Conservation (phyloP, 1,140 invertebrate species). For the Drosophila oshimai region DNA sequence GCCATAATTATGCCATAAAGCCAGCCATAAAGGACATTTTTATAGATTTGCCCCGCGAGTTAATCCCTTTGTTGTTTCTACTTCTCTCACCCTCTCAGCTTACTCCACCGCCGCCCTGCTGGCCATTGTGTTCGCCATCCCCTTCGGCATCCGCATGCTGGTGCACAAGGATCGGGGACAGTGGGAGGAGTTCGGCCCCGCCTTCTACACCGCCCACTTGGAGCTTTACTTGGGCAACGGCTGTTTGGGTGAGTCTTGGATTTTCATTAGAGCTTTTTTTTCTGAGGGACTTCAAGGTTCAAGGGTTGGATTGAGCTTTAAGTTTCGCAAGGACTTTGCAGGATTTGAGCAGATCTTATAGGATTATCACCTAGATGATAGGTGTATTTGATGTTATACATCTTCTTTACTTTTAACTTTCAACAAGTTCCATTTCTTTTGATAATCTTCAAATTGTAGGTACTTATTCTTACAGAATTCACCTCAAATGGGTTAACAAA, state of each 20-base stretch:
- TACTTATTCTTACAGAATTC: too few relatives aligned
- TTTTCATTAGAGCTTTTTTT: background rate
- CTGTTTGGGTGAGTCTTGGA: slow-evolving; percentile 85
- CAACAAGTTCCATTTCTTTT: too few relatives aligned
- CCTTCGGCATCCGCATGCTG: slow-evolving; percentile 88
- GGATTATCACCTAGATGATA: too few relatives aligned
- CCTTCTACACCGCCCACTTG: slow-evolving; percentile 89
- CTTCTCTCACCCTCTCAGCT: slow-evolving; percentile 83
- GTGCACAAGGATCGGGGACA: slow-evolving; percentile 86
- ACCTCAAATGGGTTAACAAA: too few relatives aligned
- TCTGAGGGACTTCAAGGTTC: too few relatives aligned
- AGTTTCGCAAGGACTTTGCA: too few relatives aligned
- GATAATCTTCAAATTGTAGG: too few relatives aligned
- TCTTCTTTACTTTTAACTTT: too few relatives aligned
- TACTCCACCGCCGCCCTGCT: slow-evolving; percentile 88
- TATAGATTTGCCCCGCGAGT: slow-evolving; percentile 11
- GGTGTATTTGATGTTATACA: too few relatives aligned
- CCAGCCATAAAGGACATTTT: slow-evolving; percentile 63
- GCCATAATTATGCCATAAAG: slow-evolving; percentile 76
- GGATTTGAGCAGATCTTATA: too few relatives aligned
- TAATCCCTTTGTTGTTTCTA: slow-evolving; percentile 2
- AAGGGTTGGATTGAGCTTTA: background rate
- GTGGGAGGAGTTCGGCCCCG: slow-evolving; percentile 86
- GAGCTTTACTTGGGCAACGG: slow-evolving; percentile 90
- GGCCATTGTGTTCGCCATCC: slow-evolving; percentile 88